Base-by-base conservation (phyloP, 2,888 invertebrate genomes). In the Plebejus melissa region DNA sequence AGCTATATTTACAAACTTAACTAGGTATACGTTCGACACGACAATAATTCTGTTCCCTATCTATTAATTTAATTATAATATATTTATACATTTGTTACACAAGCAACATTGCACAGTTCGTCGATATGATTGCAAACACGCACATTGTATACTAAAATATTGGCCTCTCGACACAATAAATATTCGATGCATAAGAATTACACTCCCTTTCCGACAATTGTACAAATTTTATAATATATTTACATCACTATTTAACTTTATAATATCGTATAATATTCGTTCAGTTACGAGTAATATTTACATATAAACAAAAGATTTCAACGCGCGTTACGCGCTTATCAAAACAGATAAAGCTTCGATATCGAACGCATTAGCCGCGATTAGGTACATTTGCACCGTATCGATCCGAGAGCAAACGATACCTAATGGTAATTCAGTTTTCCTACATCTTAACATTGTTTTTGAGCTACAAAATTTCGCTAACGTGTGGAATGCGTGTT, bases 301-400 rank as follows among this genome's bases (percentile, higher is more conserved):
- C 79, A 74, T 78, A 76, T 78, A 81, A 85, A 84, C 82, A 90
- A 93, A 92, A 93, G 93, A 93, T 86, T 85, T 93, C 90, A 93
- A 93, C 93, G 93, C 89, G 90, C 90, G 92, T 91, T 92, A 92
- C 88, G 90, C 81, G 81, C 83, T 86, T 88, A 90, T 88, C 87
- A 80, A 84, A 84, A 84, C 80, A 82, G 88, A 90, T 90, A 90
- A 87, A 82, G 76, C 77, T 83, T 85, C 82, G 82, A 79, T 88
- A 90, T 89, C 84, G 90, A 91, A 90, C 90, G 90, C 81, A 83
- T 84, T 86, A 84, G 82, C 46, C 54, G 82, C 81, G 79, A 79
- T 80, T 82, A 81, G 84, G 86, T 86, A 84, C 79, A 69, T 71
- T 74, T 77, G 74, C 77, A 78, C 84, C 84, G 85, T 85, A 83